Base-by-base conservation (phyloP, 2,797 vertebrate species). In the Aulostomus chinensis region DNA sequence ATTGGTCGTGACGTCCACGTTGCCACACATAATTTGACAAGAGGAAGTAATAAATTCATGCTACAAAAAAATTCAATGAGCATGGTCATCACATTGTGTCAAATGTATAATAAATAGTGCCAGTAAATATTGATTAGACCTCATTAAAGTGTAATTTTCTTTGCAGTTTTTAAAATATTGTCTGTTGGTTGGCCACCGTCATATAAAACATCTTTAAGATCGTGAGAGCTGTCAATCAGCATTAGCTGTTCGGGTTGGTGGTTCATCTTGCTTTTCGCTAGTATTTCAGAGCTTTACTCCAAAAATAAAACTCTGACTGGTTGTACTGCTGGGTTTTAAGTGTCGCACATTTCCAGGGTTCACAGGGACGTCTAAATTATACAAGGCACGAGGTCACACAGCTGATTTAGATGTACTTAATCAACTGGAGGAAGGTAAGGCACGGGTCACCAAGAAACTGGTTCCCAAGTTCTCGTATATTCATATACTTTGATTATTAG, bases 41-140 rank as follows among this genome's bases (percentile, higher is more conserved):
- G 4, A 3, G 5, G 1, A 33, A 5, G 7, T 9, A 7, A 39
- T 18, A 3, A 18, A 11, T 34, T 2, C 12, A 51, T 6, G 6
- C 22, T 25, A 33, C 8, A 20, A 29, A 58, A 34, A 37, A 14
- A 38, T 33, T 18, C 5, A 54, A 6, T 14, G 5, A 30, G 9
- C 7, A 2, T 6, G 47, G 36, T 33, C 15, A 16, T 13, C 10
- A 30, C 11, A 11, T 28, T 39, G 9, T 11, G 31, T 49, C 28
- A 39, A n/a, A n/a, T 54, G 2, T 14, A 58, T 58, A 26, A 62
- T 30, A n/a, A 5, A 46, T 20, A 12, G 5, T 7, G 2, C 15
- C 11, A 31, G 15, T 63, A 17, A 53, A 35, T 58, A 58, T 64
- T 50, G 13, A 63, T 31, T 12, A 25, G 25, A 25, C n/a, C 5